phyloP scores from a whole-genome alignment of 2,797 vertebrate species.

The Odontamblyopus rebecca region DNA sequence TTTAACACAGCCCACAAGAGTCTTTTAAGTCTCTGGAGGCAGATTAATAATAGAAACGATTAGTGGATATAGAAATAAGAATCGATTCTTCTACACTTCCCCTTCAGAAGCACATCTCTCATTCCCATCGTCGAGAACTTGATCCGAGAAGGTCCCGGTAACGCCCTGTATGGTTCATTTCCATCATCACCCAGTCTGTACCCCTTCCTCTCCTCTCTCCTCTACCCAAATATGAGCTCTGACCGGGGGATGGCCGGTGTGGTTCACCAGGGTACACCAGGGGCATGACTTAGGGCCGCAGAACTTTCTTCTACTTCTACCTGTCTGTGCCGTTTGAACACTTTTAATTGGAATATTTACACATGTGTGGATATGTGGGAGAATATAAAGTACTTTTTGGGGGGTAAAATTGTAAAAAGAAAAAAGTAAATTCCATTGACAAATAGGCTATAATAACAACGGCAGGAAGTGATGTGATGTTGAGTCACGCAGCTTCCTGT shows the following conservation, averaged over 20 bases:
- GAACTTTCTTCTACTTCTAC: slow-evolving; percentile 12
- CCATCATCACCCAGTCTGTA: neutral
- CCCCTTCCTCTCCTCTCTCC: neutral
- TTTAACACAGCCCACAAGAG: too few relatives aligned
- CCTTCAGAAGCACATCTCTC: too few relatives aligned
- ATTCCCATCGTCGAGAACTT: neutral
- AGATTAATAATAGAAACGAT: too few relatives aligned
- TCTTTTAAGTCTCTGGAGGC: too few relatives aligned
- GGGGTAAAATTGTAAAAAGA: too few relatives aligned
- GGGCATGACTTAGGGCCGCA: slow-evolving; percentile 29
- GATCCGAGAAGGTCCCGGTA: neutral
- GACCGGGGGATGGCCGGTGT: neutral
- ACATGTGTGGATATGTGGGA: neutral
- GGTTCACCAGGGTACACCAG: slow-evolving; percentile 14
- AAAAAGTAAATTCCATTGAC: too few relatives aligned
- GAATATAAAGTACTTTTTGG: too few relatives aligned
- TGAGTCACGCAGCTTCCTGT: too few relatives aligned
- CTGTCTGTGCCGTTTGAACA: neutral
- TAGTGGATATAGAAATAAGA: too few relatives aligned
- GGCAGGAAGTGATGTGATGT: too few relatives aligned
- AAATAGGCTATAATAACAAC: too few relatives aligned
- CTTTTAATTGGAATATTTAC: neutral
- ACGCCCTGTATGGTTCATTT: neutral
- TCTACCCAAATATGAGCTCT: neutral
- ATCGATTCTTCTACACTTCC: too few relatives aligned